phyloP scores from a whole-genome alignment of 2,888 invertebrate species.

The Heliconius ismenius region DNA sequence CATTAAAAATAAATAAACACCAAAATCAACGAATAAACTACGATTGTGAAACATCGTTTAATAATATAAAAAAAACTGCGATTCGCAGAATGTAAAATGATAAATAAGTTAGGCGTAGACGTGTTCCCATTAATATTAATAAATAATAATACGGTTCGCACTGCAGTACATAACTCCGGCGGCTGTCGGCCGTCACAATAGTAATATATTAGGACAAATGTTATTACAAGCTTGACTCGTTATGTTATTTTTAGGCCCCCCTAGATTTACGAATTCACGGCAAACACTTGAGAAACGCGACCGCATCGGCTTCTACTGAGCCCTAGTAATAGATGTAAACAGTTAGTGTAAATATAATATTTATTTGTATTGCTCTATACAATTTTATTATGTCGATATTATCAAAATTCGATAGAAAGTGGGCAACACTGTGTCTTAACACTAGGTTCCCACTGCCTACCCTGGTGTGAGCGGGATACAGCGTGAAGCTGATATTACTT shows the following conservation, averaged over 20 bases:
- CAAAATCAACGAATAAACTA: not conserved
- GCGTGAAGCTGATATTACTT: too few species aligned
- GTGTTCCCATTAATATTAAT: constrained; percentile 73
- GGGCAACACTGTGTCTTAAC: too few species aligned
- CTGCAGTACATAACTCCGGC: constrained; percentile 73
- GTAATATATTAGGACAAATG: constrained; percentile 80
- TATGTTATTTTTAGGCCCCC: constrained; percentile 77
- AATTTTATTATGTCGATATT: too few species aligned
- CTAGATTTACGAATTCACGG: constrained; percentile 45
- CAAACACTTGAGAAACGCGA: constrained; percentile 27
- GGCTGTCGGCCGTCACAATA: constrained; percentile 74
- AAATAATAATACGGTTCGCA: constrained; percentile 76
- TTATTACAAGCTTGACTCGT: constrained; percentile 78
- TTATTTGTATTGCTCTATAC: too few species aligned
- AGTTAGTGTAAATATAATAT: not conserved
- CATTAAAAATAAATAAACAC: too few species aligned
- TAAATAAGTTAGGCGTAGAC: constrained; percentile 57
- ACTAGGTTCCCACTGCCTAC: too few species aligned
- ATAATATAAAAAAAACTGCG: constrained; percentile 11
- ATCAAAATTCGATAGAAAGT: too few species aligned
- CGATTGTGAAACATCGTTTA: constrained; percentile 4
- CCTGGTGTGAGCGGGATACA: too few species aligned
- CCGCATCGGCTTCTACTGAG: not conserved
- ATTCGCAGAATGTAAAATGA: constrained; percentile 35
- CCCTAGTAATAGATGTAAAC: not conserved